Percentiles rank a stretch among this genome's conserved stretches.
Conservation (phyloP, 30 jellyfish, hydroid and myxozoan species). For the Hydra vulgaris region DNA sequence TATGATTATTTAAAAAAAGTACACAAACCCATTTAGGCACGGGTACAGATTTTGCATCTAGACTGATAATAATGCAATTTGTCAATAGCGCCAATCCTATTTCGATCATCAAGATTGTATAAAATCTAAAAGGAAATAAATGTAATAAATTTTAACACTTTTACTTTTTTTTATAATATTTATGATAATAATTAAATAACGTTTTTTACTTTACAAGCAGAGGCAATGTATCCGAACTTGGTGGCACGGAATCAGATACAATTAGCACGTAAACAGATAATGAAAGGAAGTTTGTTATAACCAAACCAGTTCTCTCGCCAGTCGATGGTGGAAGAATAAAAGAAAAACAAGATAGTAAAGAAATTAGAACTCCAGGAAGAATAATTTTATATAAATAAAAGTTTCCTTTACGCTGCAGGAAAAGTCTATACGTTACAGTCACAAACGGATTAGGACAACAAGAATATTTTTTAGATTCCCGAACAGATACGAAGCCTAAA, state of each 20-base stretch:
- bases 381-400: conserved; percentile 57
- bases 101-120: conserved; percentile 54
- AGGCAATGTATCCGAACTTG: conserved; percentile 68
- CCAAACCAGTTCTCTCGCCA: conserved; percentile 75
- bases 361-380: conserved; percentile 59
- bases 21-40: conserved; percentile 36
- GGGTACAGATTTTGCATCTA: conserved; percentile 53
- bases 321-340: conserved; percentile 68
- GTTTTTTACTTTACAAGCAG: conserved; percentile 23
- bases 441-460: conserved; percentile 75
- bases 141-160: neutral
- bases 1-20: conserved; percentile 31
- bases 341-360: conserved; percentile 63
- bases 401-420: conserved; percentile 43
- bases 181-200: no score
- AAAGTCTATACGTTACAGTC: conserved; percentile 44
- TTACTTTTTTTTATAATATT: no score
- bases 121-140: neutral
- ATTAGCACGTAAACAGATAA: conserved; percentile 64
- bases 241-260: conserved; percentile 66
- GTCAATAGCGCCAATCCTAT: conserved; percentile 58
- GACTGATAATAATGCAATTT: conserved; percentile 55
- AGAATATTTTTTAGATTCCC: neutral
- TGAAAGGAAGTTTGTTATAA: conserved; percentile 66
- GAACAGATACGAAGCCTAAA: neutral